Base-by-base conservation (phyloP, 2,888 invertebrate genomes). In the Dione vanillae region DNA sequence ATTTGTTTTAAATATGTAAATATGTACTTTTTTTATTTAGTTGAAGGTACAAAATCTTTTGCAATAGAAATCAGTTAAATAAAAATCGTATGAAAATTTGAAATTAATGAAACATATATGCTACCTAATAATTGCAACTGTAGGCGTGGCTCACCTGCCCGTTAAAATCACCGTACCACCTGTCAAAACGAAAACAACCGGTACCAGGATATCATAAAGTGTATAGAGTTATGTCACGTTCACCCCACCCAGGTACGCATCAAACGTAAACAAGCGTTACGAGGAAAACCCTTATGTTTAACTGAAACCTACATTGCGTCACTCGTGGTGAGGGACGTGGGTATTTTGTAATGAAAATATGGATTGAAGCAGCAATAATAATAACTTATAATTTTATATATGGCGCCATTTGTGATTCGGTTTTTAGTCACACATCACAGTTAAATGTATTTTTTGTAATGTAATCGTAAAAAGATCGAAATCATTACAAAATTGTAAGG, bases 201-300 rank as follows among this genome's bases (percentile, higher is more conserved):
- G 14, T 70, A 75, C 71, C 45, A 74, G 74, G 74, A 54, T 7
- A 69, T 27, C 73, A 74, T 74, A 61, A 68, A 27, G n/a, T 3
- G 37, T 19, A 20, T 20, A 59, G 66, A 51, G 67, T 49, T 43
- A 61, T 27, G 45, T 41, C 11, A 61, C 19, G 41, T 14, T 20
- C 2, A n/a, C 54, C 37, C 19, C 43, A 64, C 37, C 49, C 59
- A 59, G 59, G 59, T 59, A 59, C 64, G 11, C 41, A 40, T 7
- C 49, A 58, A 61, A 61, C 58, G 45, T 62, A 47, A 47, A 69
- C 65, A 61, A 10, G 16, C 45, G 45, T 1, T 61, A 61, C 61
- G 61, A 61, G 61, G 61, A 61, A 61, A 61, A 61, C 27, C 45
- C 27, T 11, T 27, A 27, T 45, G 45, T 61, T 61, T 61, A 10